Evolutionary conservation across 2,888 invertebrate genomes (phyloP).

Genomic region (Coelopa pilipes): DNA sequence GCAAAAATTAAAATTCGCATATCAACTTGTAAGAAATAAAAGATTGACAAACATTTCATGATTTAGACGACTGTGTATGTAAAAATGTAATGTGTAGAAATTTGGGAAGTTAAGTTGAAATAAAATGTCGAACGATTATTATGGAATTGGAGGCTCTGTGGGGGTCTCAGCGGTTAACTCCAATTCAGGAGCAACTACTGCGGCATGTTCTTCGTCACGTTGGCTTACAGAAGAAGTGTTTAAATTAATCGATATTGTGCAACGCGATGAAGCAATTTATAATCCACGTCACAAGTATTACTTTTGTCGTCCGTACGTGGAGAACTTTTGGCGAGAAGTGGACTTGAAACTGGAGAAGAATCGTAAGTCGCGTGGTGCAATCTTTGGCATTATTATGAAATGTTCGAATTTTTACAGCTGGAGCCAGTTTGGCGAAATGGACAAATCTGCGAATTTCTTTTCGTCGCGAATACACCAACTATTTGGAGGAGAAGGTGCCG

Average conservation of each 20-base stretch:
- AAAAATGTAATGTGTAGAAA: background rate
- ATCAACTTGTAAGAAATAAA: background rate
- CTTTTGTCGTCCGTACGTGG: slow-evolving; percentile 64
- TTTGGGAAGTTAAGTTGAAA: background rate
- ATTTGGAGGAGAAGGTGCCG: slow-evolving; percentile 60
- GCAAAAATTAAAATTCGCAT: background rate
- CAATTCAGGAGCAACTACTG: slow-evolving; percentile 21
- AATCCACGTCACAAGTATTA: slow-evolving; percentile 65
- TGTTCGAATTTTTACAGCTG: slow-evolving; percentile 48
- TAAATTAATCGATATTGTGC: slow-evolving; percentile 63
- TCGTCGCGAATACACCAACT: slow-evolving; percentile 63
- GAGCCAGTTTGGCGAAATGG: slow-evolving; percentile 64
- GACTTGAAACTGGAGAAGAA: slow-evolving; percentile 62
- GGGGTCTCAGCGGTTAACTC: slow-evolving; percentile 7
- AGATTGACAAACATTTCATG: background rate
- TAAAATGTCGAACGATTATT: slow-evolving; percentile 30
- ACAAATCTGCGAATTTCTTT: slow-evolving; percentile 64
- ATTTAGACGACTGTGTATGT: background rate
- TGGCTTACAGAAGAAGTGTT: slow-evolving; percentile 64
- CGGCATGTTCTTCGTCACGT: slow-evolving; percentile 53
- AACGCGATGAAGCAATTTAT: slow-evolving; percentile 63
- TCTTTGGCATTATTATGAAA: no score
- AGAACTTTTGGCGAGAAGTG: slow-evolving; percentile 65
- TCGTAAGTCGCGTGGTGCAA: slow-evolving; percentile 47
- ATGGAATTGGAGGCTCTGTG: slow-evolving; percentile 17